phyloP scores from a whole-genome alignment of 2,888 invertebrate genomes.

The Phrixothrix hirtus region DNA sequence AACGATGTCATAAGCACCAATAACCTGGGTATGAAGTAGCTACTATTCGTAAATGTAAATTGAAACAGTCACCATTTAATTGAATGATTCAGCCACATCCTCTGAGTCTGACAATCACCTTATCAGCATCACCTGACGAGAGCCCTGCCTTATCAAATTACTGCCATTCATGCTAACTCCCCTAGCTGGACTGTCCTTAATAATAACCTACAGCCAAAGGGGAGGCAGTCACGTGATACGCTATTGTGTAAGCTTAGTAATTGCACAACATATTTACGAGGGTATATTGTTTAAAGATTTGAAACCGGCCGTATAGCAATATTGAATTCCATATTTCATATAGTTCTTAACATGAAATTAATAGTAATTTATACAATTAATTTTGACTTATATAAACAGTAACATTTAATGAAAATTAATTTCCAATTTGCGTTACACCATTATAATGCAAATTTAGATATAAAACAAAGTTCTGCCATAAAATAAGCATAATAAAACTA shows the following conservation, averaged over 20 bases:
- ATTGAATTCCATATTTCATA: neutral
- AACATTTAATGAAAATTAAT: neutral
- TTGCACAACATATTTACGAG: conserved; percentile 21
- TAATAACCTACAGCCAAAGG: conserved; percentile 18
- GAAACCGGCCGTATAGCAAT: neutral
- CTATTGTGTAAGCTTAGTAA: conserved; percentile 22
- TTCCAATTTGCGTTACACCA: neutral
- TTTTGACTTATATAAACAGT: neutral
- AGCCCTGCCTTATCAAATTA: conserved; percentile 37
- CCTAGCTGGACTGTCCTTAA: conserved; percentile 29
- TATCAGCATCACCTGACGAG: conserved; percentile 37
- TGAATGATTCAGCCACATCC: conserved; percentile 32
- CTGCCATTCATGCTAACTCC: conserved; percentile 31
- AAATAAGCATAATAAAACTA: neutral
- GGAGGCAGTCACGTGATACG: conserved; percentile 24
- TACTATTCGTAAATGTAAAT: conserved; percentile 35
- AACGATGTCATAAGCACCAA: conserved; percentile 31
- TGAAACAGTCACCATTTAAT: conserved; percentile 35
- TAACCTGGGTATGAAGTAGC: conserved; percentile 33
- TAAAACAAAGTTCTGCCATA: too few relatives aligned
- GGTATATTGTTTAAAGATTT: conserved; percentile 15
- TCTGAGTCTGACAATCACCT: conserved; percentile 33
- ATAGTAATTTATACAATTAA: neutral
- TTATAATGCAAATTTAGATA: neutral
- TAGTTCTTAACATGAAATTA: neutral